phyloP scores from a whole-genome alignment of 2,113 vertebrate species.

The Trachemys scripta region DNA sequence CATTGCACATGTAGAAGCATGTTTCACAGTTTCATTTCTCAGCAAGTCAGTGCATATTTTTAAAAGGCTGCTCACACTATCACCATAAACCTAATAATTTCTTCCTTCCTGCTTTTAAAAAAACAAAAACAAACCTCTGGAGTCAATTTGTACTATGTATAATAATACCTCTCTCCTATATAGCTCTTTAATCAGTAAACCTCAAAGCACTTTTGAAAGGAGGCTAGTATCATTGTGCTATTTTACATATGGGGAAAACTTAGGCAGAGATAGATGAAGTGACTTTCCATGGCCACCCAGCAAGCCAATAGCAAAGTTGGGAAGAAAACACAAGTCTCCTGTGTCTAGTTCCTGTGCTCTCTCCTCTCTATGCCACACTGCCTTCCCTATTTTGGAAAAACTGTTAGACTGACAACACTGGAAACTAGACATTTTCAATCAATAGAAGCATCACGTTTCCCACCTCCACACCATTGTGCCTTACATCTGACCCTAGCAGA shows the following conservation, averaged over 20 bases:
- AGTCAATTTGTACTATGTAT: not conserved
- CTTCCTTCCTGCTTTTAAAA: not conserved
- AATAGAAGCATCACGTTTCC: not conserved
- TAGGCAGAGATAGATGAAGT: not conserved
- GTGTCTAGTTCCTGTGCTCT: not conserved
- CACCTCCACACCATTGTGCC: not conserved
- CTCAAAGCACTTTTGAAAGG: not conserved
- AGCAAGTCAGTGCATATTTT: not conserved
- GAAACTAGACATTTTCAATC: not conserved
- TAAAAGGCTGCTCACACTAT: not conserved
- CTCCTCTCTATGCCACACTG: not conserved
- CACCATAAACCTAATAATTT: not conserved
- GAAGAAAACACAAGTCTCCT: not conserved
- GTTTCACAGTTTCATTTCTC: not conserved
- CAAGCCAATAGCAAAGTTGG: not conserved
- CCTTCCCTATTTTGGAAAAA: not conserved
- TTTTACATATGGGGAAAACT: not conserved
- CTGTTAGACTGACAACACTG: not conserved
- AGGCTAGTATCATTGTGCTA: not conserved
- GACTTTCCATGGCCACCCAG: not conserved
- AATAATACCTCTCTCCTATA: not conserved
- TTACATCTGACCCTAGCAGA: not conserved
- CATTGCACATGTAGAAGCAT: accelerated
- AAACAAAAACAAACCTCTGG: not conserved
- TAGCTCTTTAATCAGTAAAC: not conserved